Evolutionary conservation across 2,888 invertebrate genomes (phyloP).

Genomic region (Gymnocheta viridis): DNA sequence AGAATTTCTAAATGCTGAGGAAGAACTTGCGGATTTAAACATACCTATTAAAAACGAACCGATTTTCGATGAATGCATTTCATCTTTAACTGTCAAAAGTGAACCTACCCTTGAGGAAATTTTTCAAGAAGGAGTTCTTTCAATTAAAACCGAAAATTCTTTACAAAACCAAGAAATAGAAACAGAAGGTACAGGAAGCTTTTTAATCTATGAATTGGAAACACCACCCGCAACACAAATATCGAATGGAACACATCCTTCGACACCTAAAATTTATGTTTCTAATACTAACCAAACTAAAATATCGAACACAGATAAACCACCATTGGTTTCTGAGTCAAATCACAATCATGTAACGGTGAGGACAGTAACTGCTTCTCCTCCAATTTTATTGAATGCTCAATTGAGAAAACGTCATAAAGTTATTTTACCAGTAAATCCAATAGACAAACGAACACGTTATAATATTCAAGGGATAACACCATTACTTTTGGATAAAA

Average conservation of each 20-base stretch:
- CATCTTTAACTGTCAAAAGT: slow-evolving; percentile 34
- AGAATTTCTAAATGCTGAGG: slow-evolving; percentile 17
- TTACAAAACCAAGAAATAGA: not conserved
- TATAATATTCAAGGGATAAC: slow-evolving; percentile 44
- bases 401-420: slow-evolving; percentile 59
- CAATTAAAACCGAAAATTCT: slow-evolving; percentile 21
- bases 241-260: not conserved
- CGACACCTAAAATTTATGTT: not conserved
- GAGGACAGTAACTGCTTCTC: not conserved
- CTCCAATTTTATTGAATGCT: slow-evolving; percentile 59
- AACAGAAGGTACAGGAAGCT: slow-evolving; percentile 27
- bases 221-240: not conserved
- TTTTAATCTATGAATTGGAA: slow-evolving; percentile 68
- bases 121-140: not conserved
- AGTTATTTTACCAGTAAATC: slow-evolving; percentile 3
- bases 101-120: slow-evolving; percentile 2
- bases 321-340: not conserved
- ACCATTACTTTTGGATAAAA: not conserved
- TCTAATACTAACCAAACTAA: not conserved
- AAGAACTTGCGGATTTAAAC: slow-evolving; percentile 10
- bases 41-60: slow-evolving; percentile 52
- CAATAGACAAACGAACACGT: slow-evolving; percentile 44
- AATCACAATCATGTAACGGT: not conserved
- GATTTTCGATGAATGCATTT: slow-evolving; percentile 18
- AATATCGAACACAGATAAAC: not conserved